Percentiles rank a stretch among this genome's conserved stretches.
Conservation (phyloP, 2,797 vertebrate genomes). For the Xenopus petersii region DNA sequence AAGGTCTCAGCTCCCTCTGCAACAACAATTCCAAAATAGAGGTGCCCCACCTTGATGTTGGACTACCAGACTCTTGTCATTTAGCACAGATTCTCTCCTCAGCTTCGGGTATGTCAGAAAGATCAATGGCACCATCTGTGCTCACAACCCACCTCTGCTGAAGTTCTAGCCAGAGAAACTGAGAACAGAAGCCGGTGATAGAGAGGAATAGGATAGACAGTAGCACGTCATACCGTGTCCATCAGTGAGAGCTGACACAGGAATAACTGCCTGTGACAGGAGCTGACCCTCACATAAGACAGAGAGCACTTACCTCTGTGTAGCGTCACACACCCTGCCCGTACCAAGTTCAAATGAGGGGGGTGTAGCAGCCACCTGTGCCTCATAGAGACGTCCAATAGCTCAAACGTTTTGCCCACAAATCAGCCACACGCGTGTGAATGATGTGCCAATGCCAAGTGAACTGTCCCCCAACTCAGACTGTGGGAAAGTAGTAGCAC, state of each 20-base stretch:
- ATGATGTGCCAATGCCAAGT: neutral
- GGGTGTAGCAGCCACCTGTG: constrained; percentile 63
- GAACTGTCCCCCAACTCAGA: neutral
- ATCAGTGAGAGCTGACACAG: too few relatives aligned
- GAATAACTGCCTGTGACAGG: too few relatives aligned
- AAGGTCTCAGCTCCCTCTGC: constrained; percentile 18
- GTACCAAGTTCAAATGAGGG: constrained; percentile 2
- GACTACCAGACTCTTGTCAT: constrained; percentile 1
- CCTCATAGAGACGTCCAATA: neutral
- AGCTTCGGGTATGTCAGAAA: constrained; percentile 40
- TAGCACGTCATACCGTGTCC: too few relatives aligned
- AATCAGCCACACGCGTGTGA: too few relatives aligned
- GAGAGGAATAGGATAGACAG: too few relatives aligned
- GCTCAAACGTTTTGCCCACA: too few relatives aligned
- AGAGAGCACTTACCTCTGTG: constrained; percentile 20
- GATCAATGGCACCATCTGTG: constrained; percentile 46
- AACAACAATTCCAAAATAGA: constrained; percentile 28
- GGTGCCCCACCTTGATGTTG: neutral
- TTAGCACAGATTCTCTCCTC: constrained; percentile 37
- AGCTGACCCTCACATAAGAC: neutral
- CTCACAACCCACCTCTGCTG: constrained; percentile 16
- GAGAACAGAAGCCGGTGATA: too few relatives aligned
- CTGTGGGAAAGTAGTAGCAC: neutral
- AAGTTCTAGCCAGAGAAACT: neutral
- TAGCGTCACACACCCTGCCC: constrained; percentile 22